Evolutionary conservation across 2,113 vertebrate species (phyloP).

Genomic region (Leuciscus idus): DNA sequence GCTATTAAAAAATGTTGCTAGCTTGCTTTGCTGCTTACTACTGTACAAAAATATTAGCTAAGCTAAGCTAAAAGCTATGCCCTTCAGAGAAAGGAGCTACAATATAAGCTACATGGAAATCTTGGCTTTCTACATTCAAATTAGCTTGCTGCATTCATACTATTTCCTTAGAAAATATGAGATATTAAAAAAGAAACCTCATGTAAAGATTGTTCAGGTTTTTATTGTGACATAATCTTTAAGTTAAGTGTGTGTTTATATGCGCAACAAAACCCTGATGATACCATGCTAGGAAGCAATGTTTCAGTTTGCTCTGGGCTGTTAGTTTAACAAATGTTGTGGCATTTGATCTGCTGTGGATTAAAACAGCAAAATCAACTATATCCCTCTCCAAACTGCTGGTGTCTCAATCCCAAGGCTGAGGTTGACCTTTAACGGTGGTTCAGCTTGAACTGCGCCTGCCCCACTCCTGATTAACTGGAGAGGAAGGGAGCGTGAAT

Average conservation of each 20-base stretch:
- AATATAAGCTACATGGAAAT: background rate
- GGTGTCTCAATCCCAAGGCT: conserved; percentile 35
- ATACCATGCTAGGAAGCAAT: background rate
- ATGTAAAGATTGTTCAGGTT: too few species aligned
- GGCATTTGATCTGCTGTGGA: conserved; percentile 19
- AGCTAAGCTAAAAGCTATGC: background rate
- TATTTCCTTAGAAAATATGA: too few species aligned
- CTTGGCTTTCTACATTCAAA: too few species aligned
- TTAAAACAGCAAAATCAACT: conserved; percentile 52
- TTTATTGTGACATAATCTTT: too few species aligned
- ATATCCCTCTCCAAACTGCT: conserved; percentile 20
- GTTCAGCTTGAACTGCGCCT: conserved; percentile 37
- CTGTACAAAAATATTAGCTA: background rate
- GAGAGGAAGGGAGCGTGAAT: conserved; percentile 52
- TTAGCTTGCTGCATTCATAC: too few species aligned
- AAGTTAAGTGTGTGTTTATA: too few species aligned
- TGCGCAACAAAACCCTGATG: background rate
- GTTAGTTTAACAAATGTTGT: conserved; percentile 20
- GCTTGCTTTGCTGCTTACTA: background rate
- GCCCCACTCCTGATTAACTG: conserved; percentile 57
- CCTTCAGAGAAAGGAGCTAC: background rate
- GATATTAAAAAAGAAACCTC: too few species aligned
- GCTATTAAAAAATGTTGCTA: background rate
- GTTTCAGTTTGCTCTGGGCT: background rate
- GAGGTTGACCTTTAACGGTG: conserved; percentile 61